phyloP scores from a whole-genome alignment of 2,888 invertebrate species.

The Gari tellinella region DNA sequence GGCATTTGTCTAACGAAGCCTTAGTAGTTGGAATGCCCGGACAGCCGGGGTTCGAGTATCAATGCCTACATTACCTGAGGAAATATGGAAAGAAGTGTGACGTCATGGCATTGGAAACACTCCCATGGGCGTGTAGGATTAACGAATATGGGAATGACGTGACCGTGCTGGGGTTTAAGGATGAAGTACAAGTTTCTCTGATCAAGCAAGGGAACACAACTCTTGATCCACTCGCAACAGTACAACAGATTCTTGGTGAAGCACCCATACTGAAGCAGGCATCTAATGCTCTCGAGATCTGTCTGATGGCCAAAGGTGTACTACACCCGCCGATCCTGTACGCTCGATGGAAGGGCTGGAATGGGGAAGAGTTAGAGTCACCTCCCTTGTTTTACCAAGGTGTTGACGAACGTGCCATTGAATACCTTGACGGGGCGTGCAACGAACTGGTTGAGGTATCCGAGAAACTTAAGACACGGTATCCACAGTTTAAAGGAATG shows the following conservation, averaged over 20 bases:
- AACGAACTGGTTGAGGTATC: conserved; percentile 63
- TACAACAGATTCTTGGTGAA: conserved; percentile 60
- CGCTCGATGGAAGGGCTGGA: conserved; percentile 69
- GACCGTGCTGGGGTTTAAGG: conserved; percentile 63
- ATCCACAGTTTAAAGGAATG: conserved; percentile 48
- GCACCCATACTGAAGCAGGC: conserved; percentile 49
- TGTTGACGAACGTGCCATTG: conserved; percentile 53
- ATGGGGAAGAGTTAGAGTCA: conserved; percentile 57
- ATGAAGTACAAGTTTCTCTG: conserved; percentile 53
- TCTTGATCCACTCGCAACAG: neutral
- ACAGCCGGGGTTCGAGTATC: conserved; percentile 71
- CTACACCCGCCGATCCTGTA: conserved; percentile 74
- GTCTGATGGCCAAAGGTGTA: conserved; percentile 60
- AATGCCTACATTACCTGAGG: conserved; percentile 49
- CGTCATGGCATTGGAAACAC: conserved; percentile 60
- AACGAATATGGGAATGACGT: conserved; percentile 63
- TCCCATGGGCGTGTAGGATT: conserved; percentile 73
- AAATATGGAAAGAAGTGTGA: conserved; percentile 41
- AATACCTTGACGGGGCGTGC: conserved; percentile 49
- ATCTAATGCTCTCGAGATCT: conserved; percentile 62
- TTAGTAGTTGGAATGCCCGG: conserved; percentile 69
- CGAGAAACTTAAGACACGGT: conserved; percentile 34
- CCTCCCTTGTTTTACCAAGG: conserved; percentile 73
- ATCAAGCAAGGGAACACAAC: conserved; percentile 10
- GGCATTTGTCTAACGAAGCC: conserved; percentile 53